These are phyloP conservation scores for Platichthys stellatus DNA, from an alignment of 2,113 vertebrate genomes.

Conservation along the genomic window DNA sequence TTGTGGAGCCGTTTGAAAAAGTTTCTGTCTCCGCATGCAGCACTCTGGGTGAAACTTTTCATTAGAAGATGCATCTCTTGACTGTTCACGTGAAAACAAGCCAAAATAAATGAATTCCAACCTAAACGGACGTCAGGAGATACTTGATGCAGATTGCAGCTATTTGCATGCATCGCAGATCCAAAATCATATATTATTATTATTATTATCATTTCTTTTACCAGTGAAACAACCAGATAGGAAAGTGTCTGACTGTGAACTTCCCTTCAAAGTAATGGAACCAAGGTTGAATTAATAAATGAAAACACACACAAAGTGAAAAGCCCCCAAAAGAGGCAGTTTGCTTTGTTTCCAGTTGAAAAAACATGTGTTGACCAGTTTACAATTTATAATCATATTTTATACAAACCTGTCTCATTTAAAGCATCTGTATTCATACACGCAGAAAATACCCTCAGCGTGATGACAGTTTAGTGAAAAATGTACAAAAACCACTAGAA, in stretches of 20 bases:
- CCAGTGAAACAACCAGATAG: neutral
- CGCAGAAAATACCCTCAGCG: too few species aligned
- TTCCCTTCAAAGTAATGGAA: neutral
- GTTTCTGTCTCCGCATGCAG: conserved; percentile 55
- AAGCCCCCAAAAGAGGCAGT: neutral
- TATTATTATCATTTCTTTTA: conserved; percentile 26
- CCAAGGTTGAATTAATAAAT: neutral
- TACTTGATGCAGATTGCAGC: conserved; percentile 62
- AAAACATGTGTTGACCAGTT: neutral
- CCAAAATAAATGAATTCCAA: conserved; percentile 54
- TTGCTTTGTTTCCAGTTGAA: neutral
- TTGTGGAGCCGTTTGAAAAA: conserved; percentile 69
- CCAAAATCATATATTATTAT: conserved; percentile 42
- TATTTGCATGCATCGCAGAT: conserved; percentile 67
- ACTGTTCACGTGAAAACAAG: conserved; percentile 65
- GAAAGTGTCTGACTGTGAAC: conserved; percentile 3
- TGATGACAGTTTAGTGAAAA: neutral
- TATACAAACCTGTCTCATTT: neutral
- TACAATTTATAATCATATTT: neutral
- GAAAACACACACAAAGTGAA: neutral
- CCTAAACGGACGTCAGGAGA: conserved; percentile 59
- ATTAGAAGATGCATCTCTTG: conserved; percentile 63
- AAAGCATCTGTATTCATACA: neutral
- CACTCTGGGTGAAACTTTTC: conserved; percentile 69
- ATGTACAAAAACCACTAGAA: neutral